These are phyloP conservation scores for Drosophila anomelani DNA, from an alignment of 2,888 invertebrate genomes.

Conservation along the genomic window DNA sequence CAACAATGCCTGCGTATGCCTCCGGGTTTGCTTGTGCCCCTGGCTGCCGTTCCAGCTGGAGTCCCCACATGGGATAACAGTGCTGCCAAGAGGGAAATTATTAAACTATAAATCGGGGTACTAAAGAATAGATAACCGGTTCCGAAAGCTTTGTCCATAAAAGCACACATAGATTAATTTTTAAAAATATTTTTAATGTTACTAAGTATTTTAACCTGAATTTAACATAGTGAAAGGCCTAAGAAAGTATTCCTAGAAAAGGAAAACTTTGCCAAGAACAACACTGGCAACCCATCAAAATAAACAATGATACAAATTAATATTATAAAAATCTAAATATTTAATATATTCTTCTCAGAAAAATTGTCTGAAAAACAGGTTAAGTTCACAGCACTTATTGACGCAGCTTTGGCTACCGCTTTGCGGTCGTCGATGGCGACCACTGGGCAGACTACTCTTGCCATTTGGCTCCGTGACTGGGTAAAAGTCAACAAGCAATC, in stretches of 20 bases:
- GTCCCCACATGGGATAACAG: background rate
- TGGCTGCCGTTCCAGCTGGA: background rate
- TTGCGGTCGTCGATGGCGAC: conserved; percentile 12
- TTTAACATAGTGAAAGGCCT: background rate
- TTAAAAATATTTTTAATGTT: no score
- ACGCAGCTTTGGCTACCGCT: background rate
- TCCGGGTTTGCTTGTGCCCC: background rate
- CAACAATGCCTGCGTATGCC: conserved; percentile 11
- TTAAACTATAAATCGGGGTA: background rate
- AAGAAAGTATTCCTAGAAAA: background rate
- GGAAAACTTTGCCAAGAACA: background rate
- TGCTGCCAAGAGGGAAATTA: background rate
- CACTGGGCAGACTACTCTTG: conserved; percentile 42
- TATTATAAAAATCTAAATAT: no score
- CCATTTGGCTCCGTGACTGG: conserved; percentile 16
- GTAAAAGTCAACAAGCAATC: conserved; percentile 63
- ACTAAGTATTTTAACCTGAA: background rate
- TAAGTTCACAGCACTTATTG: background rate
- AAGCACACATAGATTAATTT: no score
- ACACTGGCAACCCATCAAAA: background rate
- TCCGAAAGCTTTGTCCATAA: no score
- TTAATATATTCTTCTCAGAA: no score
- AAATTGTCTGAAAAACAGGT: background rate
- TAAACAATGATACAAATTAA: background rate
- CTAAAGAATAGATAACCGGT: no score